Evolutionary conservation across 2,113 vertebrate genomes (phyloP).

Genomic region (Syrmaticus mikado): DNA sequence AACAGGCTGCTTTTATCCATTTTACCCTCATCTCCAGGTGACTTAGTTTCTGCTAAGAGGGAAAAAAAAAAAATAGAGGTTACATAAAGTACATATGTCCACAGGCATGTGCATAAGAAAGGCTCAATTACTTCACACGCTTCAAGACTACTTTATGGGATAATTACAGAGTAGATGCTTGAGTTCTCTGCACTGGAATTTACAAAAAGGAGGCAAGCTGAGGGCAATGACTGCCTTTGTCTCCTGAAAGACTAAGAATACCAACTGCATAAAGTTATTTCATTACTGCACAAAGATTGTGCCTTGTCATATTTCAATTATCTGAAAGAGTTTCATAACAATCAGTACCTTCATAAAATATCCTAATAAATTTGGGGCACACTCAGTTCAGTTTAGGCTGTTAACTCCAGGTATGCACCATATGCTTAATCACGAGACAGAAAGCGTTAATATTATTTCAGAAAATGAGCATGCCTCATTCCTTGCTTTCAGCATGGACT

Average conservation of each 20-base stretch:
- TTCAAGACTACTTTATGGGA: not conserved
- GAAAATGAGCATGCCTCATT: conserved; percentile 1
- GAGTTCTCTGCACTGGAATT: not conserved
- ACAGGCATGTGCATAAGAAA: rapidly evolving
- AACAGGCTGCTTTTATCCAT: not conserved
- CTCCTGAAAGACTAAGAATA: not conserved
- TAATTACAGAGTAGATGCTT: not conserved
- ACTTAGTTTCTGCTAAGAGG: not conserved
- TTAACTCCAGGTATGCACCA: not conserved
- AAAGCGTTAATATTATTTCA: conserved; percentile 29
- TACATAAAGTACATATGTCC: rapidly evolving
- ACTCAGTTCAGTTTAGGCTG: not conserved
- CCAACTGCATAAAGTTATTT: not conserved
- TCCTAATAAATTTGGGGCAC: not conserved
- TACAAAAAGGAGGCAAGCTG: not conserved
- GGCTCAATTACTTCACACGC: not conserved
- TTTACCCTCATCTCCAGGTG: not conserved
- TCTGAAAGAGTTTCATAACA: not conserved
- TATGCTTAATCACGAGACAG: not conserved
- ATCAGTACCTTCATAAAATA: not conserved
- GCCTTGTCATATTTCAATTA: not conserved
- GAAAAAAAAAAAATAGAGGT: not conserved
- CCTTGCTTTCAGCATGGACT: conserved; percentile 49
- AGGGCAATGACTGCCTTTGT: not conserved
- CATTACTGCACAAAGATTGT: not conserved